phyloP scores from a whole-genome alignment of 2,113 vertebrate species.

The Ramphastos sulfuratus region DNA sequence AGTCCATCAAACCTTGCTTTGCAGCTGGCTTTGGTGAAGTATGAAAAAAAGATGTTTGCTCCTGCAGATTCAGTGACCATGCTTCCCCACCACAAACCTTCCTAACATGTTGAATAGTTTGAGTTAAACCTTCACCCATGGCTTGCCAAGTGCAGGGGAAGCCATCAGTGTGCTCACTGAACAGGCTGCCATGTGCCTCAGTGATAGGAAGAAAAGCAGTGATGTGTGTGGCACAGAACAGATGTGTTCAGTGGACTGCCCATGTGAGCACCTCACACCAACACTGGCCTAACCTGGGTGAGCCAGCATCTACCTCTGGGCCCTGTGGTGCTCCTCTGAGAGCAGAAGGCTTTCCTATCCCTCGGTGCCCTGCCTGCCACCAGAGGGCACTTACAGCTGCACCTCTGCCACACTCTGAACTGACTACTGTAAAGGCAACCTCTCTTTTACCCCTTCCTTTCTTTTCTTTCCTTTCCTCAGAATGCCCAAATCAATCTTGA shows the following conservation, averaged over 20 bases:
- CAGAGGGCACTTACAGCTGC: not conserved
- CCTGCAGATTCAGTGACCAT: not conserved
- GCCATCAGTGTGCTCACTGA: not conserved
- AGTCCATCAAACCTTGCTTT: not conserved
- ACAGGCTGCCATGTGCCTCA: rapidly evolving
- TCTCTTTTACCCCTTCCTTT: not conserved
- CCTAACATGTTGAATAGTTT: not conserved
- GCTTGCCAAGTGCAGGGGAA: not conserved
- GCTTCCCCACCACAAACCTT: not conserved
- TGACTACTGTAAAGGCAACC: not conserved
- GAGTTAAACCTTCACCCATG: not conserved
- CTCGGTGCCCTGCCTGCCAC: not conserved
- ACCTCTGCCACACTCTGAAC: not conserved
- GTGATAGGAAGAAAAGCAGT: not conserved
- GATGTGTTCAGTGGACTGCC: not conserved
- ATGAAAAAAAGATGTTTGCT: not conserved
- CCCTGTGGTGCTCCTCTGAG: not conserved
- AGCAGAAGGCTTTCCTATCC: not conserved
- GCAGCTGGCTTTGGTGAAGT: not conserved
- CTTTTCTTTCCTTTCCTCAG: not conserved
- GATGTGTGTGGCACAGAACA: not conserved
- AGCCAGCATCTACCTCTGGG: not conserved
- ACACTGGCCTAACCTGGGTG: not conserved
- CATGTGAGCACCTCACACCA: not conserved
- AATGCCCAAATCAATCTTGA: not conserved